phyloP scores from a whole-genome alignment of 2,113 vertebrate species.

The Brachyhypopomus gauderio region DNA sequence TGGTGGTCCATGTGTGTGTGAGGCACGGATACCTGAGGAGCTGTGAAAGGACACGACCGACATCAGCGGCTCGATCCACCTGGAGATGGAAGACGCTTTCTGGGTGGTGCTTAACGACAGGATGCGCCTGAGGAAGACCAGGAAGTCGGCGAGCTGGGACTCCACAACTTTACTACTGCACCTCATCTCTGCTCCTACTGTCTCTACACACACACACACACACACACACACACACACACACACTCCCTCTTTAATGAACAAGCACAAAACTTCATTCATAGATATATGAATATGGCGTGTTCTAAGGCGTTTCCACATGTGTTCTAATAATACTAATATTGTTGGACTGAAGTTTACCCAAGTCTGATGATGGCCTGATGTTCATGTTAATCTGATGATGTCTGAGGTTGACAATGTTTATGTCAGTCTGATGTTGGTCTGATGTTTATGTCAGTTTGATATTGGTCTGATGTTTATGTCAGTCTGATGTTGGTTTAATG shows the following conservation, averaged over 20 bases:
- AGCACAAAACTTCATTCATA: not conserved
- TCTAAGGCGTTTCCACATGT: too few species aligned
- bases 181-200: slow-evolving; percentile 56
- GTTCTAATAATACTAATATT: too few species aligned
- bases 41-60: slow-evolving; percentile 74
- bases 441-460: too few species aligned
- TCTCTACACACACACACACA: not conserved
- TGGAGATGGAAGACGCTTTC: slow-evolving; percentile 70
- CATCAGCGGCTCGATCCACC: slow-evolving; percentile 80
- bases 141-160: slow-evolving; percentile 78
- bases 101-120: slow-evolving; percentile 72
- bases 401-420: too few species aligned
- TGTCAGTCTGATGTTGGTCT: too few species aligned
- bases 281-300: too few species aligned
- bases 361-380: too few species aligned
- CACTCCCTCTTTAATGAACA: not conserved
- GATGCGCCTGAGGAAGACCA: slow-evolving; percentile 78
- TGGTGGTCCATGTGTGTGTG: too few species aligned
- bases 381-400: too few species aligned
- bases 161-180: slow-evolving; percentile 71
- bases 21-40: slow-evolving; percentile 63
- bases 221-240: not conserved
- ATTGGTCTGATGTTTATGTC: too few species aligned
- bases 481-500: too few species aligned
- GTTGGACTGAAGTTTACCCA: too few species aligned